Conservation (phyloP, 2,888 invertebrate genomes). For the Ganaspis brasiliensis region DNA sequence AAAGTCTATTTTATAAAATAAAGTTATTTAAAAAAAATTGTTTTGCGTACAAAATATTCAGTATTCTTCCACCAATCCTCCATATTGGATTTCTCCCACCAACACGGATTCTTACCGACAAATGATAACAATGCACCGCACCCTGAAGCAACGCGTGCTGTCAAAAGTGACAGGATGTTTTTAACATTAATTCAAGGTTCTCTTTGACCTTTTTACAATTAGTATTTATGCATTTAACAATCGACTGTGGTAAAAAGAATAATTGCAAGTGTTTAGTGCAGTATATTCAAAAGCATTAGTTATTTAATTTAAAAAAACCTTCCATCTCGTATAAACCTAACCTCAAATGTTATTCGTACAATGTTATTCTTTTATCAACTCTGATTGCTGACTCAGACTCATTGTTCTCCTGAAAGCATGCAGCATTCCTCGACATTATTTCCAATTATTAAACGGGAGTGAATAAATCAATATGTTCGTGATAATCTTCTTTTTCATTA, state of each 20-base stretch:
- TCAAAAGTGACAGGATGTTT: neutral
- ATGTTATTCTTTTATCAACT: neutral
- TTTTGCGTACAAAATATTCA: no score
- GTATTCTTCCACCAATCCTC: neutral
- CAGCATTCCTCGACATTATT: neutral
- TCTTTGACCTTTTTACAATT: neutral
- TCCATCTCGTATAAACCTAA: neutral
- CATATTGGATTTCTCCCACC: no score
- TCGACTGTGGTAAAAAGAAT: neutral
- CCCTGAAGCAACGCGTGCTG: constrained; percentile 2
- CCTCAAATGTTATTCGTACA: neutral
- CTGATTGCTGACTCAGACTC: constrained; percentile 39
- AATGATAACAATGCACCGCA: constrained; percentile 8
- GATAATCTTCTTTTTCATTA: constrained; percentile 33
- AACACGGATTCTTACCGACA: neutral
- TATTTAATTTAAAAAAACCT: neutral
- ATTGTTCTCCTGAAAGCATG: constrained; percentile 27
- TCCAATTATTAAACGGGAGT: neutral
- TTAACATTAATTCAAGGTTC: neutral
- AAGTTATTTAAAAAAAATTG: no score
- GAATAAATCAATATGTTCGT: constrained; percentile 31
- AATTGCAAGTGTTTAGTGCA: neutral
- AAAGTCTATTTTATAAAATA: no score
- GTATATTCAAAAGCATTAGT: neutral
- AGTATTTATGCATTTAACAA: neutral